These are phyloP conservation scores for Anomalospiza imberbis DNA, from an alignment of 2,797 vertebrate genomes.

Conservation along the genomic window DNA sequence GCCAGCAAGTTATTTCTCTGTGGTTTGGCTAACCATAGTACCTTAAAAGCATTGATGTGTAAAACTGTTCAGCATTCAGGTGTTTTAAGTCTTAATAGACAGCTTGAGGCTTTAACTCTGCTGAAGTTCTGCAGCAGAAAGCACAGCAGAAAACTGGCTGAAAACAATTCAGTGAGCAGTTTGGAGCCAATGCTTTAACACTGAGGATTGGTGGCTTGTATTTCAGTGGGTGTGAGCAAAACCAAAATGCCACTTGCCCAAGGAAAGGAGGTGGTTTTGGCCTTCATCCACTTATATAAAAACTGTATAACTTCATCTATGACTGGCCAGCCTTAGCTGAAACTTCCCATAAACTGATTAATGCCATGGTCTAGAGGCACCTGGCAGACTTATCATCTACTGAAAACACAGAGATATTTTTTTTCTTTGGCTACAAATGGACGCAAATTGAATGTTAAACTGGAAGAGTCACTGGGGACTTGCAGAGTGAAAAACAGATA, in stretches of 20 bases:
- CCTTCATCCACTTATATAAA: background rate
- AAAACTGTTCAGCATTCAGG: background rate
- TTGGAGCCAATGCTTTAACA: background rate
- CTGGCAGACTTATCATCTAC: conserved; percentile 7
- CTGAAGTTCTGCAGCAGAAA: background rate
- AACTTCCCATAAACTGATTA: conserved; percentile 30
- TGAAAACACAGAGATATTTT: conserved; percentile 2
- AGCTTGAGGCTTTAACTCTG: background rate
- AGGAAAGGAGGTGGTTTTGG: background rate
- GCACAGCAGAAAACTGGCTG: background rate
- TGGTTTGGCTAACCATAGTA: background rate
- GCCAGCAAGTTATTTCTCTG: background rate
- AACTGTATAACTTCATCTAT: background rate
- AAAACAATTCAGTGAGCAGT: background rate
- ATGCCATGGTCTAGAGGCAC: background rate
- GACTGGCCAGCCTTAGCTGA: background rate
- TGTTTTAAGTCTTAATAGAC: background rate
- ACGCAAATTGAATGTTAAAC: conserved; percentile 32
- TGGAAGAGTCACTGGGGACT: background rate
- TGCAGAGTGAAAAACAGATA: background rate
- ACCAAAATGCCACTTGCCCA: background rate
- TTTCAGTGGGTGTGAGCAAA: background rate
- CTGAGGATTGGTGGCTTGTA: background rate
- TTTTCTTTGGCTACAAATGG: conserved; percentile 26
- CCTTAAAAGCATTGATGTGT: background rate